phyloP scores from a whole-genome alignment of 2,113 vertebrate genomes.

The Urocitellus parryii region DNA sequence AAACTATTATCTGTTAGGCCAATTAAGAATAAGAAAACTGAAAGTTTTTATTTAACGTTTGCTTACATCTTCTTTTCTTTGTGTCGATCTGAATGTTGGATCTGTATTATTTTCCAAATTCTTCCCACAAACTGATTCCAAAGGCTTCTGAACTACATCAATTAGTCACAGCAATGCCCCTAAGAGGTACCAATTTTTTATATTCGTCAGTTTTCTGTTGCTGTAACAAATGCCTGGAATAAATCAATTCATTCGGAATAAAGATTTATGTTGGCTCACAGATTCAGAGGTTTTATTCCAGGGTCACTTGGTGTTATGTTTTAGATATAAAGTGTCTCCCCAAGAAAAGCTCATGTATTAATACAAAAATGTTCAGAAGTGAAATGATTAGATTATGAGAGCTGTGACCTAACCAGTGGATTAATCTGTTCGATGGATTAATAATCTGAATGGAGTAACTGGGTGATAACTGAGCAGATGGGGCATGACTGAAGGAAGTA shows the following conservation, averaged over 20 bases:
- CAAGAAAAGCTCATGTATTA: no score
- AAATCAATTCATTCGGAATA: background rate
- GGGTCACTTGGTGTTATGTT: no score
- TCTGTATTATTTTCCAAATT: background rate
- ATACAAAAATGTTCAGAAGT: no score
- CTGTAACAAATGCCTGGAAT: background rate
- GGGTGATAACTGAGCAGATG: no score
- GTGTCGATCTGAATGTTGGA: background rate
- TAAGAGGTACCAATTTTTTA: background rate
- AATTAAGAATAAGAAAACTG: background rate
- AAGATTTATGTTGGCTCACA: background rate
- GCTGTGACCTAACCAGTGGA: no score
- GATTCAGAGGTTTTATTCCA: background rate
- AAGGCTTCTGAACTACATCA: background rate
- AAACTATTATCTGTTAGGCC: background rate
- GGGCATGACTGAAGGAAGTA: no score
- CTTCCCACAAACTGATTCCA: background rate
- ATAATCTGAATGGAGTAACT: no score
- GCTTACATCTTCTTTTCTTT: background rate
- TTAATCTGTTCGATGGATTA: no score
- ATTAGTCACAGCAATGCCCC: background rate
- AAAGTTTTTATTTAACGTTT: background rate
- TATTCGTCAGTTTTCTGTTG: background rate
- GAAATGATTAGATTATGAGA: no score
- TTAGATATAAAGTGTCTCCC: no score